A percentile compares a stretch with the other conserved stretches of the same genome.
Evolutionary conservation across 2,888 invertebrate genomes (phyloP).

Genomic region (Tenthredo mesomela): DNA sequence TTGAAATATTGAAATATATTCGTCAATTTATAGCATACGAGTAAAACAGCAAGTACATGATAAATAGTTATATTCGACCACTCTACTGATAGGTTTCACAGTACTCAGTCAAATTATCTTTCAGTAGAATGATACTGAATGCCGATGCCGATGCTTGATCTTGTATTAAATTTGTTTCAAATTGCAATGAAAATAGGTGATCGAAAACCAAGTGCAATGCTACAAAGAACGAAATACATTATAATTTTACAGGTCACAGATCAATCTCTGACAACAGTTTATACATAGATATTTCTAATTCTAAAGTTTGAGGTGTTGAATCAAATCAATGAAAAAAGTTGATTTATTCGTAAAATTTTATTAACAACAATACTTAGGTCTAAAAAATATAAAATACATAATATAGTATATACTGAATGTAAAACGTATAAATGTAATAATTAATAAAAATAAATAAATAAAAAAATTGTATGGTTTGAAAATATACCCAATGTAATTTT

Average conservation of each 20-base stretch:
- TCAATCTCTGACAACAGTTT: not conserved
- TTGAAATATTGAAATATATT: not conserved
- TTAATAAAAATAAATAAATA: slow-evolving; percentile 21
- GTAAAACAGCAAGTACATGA: too few species aligned
- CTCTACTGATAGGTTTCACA: not conserved
- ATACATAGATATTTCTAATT: not conserved
- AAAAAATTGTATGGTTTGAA: not conserved
- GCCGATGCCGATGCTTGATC: not conserved
- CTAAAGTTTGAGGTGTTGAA: not conserved
- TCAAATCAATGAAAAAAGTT: not conserved
- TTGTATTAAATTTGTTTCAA: not conserved
- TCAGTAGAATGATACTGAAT: not conserved
- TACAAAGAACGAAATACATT: not conserved
- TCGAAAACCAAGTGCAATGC: not conserved
- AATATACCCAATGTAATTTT: not conserved
- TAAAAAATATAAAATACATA: slow-evolving; percentile 26
- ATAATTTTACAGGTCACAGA: not conserved
- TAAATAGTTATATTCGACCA: too few species aligned
- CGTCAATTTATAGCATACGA: not conserved
- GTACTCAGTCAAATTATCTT: not conserved
- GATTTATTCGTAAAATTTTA: not conserved
- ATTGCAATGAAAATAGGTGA: not conserved
- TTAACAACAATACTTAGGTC: slow-evolving; percentile 41
- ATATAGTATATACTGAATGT: not conserved
- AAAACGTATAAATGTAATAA: slow-evolving; percentile 16